A percentile compares a stretch with the other conserved stretches of the same genome.
Evolutionary conservation across 2,797 vertebrate species (phyloP).

Genomic region (Acrossocheilus wenchowensis): DNA sequence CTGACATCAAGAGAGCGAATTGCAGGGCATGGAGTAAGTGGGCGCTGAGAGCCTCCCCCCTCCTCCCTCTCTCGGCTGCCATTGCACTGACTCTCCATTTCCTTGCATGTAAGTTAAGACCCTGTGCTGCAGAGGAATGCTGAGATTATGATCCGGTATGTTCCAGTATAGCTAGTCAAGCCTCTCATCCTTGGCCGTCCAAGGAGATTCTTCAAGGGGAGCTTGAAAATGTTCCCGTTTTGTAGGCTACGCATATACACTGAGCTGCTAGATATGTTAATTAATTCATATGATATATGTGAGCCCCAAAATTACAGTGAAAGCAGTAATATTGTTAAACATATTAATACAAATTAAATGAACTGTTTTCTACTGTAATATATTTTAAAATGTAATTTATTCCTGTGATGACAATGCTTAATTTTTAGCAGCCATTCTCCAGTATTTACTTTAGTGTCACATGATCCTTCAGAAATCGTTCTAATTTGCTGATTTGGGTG

Average conservation of each 20-base stretch:
- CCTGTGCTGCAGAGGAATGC: constrained; percentile 31
- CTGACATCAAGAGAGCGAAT: constrained; percentile 58
- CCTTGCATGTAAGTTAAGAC: constrained; percentile 75
- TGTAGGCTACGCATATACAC: neutral
- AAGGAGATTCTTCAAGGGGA: constrained; percentile 23
- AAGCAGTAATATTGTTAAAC: neutral
- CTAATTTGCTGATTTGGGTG: neutral
- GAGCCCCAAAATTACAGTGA: neutral
- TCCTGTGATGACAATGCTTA: neutral
- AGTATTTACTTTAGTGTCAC: neutral
- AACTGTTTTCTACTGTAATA: neutral
- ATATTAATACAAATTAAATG: neutral
- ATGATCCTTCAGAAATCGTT: constrained; percentile 1
- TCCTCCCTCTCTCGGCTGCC: constrained; percentile 75
- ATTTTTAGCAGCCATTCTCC: neutral
- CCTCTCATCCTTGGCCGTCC: constrained; percentile 9
- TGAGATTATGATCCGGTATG: constrained; percentile 44
- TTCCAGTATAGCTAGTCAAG: constrained; percentile 30
- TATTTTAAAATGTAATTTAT: neutral
- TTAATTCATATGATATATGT: neutral
- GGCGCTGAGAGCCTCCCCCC: constrained; percentile 71
- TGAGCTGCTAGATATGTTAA: neutral
- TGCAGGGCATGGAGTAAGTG: constrained; percentile 75
- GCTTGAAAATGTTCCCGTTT: neutral
- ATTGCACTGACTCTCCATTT: constrained; percentile 77